Evolutionary conservation across 2,113 vertebrate genomes (phyloP), one percentile per base, ranked within the genome.

Genomic region (Amazona vittata): DNA sequence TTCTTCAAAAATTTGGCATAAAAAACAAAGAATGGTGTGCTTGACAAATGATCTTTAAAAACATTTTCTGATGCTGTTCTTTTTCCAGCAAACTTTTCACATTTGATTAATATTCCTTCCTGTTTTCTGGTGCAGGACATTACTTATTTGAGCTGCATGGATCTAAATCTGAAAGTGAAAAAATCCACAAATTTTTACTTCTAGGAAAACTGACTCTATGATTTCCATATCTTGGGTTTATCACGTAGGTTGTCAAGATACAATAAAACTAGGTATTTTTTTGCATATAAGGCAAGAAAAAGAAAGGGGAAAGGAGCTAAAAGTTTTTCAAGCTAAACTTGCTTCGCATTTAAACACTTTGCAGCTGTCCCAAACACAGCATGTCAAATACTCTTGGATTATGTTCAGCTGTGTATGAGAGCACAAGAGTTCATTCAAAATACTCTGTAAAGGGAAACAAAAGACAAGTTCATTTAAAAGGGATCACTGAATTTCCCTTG

Each of bases 51-150:
- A 94, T 96, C 77, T 95, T 97, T 93, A 80, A 93, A 97, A 95
- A 93, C 3, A 65, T 90, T 94, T 98, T 95, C 77, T 57, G 59
- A 96, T 93, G 65, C 44, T 91, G 31, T 71, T 94, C 14, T 87
- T 63, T 93, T 94, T 90, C 86, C 55, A 90, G 63, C 67, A 96
- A 92, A 64, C 71, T 95, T 97, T 97, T 96, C 84, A 93, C 22
- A 79, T 97, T 92, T 94, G 90, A 97, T 96, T 96, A 96, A 96
- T 96, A 93, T 73, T 83, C 85, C 46, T 96, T 89, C 52, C 76
- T 93, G 53, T 85, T 97, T 95, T 83, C 67, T 96, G 46, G 18
- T 95, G 96, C 70, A 96, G 80, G 93, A 84, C 14, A 31, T 65
- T 94, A 8, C 53, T 95, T 95, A 67, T 68, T 91, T 88, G 33